A percentile compares a stretch with the other conserved stretches of the same genome.
phyloP scores from a whole-genome alignment of 2,888 invertebrate species.

The Thalpophila matura region DNA sequence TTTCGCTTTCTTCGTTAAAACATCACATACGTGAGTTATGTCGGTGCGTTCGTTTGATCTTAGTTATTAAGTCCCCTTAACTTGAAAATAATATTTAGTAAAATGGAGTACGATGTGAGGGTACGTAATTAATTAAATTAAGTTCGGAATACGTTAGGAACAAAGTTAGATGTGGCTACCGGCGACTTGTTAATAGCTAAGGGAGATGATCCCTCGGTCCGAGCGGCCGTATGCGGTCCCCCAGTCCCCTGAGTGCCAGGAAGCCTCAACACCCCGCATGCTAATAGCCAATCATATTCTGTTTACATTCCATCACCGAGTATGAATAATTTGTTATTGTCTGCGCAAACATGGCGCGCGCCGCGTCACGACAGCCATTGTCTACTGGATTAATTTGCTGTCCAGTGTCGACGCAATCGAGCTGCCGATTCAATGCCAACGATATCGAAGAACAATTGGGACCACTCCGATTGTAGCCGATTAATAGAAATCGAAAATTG shows the following conservation, averaged over 20 bases:
- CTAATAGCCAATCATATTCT: constrained; percentile 91
- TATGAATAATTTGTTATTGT: constrained; percentile 91
- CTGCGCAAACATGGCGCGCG: constrained; percentile 83
- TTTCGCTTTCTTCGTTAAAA: constrained; percentile 75
- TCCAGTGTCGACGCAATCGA: constrained; percentile 76
- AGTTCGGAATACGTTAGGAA: constrained; percentile 87
- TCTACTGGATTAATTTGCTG: constrained; percentile 86
- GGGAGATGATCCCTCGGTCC: constrained; percentile 83
- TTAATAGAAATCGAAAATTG: constrained; percentile 83
- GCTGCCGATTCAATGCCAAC: constrained; percentile 75
- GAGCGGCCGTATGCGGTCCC: constrained; percentile 65
- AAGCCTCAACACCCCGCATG: constrained; percentile 81
- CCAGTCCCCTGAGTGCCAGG: constrained; percentile 75
- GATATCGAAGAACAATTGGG: constrained; percentile 82
- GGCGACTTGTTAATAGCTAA: constrained; percentile 86
- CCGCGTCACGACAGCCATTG: constrained; percentile 85
- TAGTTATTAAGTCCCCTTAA: constrained; percentile 75
- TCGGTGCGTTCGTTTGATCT: constrained; percentile 81
- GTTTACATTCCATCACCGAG: constrained; percentile 90
- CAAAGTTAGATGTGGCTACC: constrained; percentile 85
- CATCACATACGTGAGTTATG: constrained; percentile 69
- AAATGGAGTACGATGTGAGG: constrained; percentile 83
- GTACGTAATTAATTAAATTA: constrained; percentile 89
- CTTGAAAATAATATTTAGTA: constrained; percentile 85
- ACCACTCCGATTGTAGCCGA: constrained; percentile 76